Evolutionary conservation across 2,113 vertebrate species (phyloP).

Genomic region (Euleptes europaea): DNA sequence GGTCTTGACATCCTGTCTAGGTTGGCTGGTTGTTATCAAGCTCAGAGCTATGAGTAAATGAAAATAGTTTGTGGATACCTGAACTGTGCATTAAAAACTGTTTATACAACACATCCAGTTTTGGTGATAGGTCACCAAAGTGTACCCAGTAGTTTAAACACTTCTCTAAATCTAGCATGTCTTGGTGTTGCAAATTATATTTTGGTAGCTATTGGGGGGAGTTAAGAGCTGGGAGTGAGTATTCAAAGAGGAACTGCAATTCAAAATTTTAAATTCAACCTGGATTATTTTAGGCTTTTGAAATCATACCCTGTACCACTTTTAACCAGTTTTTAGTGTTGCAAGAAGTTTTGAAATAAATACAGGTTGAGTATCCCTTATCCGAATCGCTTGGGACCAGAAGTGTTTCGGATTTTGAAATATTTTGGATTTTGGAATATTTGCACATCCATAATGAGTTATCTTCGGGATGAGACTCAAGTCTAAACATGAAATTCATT

Average conservation of each 20-base stretch:
- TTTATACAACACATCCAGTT: neutral
- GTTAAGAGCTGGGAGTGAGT: neutral
- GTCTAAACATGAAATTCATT: no score
- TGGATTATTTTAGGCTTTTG: neutral
- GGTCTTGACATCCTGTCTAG: no score
- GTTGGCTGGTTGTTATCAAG: no score
- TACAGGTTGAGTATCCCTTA: no score
- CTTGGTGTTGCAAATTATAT: neutral
- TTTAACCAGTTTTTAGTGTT: neutral
- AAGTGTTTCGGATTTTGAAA: no score
- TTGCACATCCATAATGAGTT: no score
- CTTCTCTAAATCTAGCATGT: neutral
- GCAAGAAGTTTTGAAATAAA: no score
- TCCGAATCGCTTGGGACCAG: no score
- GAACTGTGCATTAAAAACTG: neutral
- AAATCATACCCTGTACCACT: neutral
- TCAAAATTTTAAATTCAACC: neutral
- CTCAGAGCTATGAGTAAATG: neutral
- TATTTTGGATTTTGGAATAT: no score
- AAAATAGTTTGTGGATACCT: neutral
- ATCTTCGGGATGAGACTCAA: no score
- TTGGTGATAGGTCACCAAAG: neutral
- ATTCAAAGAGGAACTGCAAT: neutral
- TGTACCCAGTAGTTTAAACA: neutral
- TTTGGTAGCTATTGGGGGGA: neutral